Evolutionary conservation across 92 coral and sea anemone genomes (phyloP), one percentile per base, ranked within the genome.

Genomic region (Zoanthus solanderi): DNA sequence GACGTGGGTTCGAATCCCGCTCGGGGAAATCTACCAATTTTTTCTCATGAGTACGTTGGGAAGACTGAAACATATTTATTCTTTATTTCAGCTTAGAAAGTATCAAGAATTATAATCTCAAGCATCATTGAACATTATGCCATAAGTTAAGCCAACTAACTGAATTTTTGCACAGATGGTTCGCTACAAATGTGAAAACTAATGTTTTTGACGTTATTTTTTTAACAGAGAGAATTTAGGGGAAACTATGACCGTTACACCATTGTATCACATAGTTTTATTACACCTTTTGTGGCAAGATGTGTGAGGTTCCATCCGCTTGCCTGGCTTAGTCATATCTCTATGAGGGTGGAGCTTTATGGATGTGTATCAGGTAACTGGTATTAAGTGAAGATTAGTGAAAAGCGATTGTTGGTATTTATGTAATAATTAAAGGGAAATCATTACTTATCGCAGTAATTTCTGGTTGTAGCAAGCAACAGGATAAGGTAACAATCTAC

Each of bases 311-410:
- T 95, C 37, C 88, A 91, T n/a, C 94, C 93, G 0, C 75, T 87
- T 73, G 30, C 85, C 34, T 94, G 90, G 92, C 79, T 84, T 44
- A 78, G 88, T 72, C 84, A 78, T 72, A 63, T 88, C 16, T 92
- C 94, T 72, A 76, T 95, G 84, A 88, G 98, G 74, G 92, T 95
- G n/a, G 98, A 95, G 86, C 77, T 95, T 18, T 95, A 90, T 30
- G 96, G 96, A n/a, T 95, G 96, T 85, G 79, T 57, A 12, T 75
- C 72, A 75, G 88, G 88, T 85, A 69, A 50, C 10, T 7, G 56
- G 9, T 50, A 7, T 4, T 50, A 50, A 11, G 2, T 1, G 9
- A 50, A 7, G 56, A 50, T 50, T 0, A 7, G 56, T 7, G 9
- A 2, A 50, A 37, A 37, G 42, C 42, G 2, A 50, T 4, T 42